These are phyloP conservation scores for Biston stratarius DNA, from an alignment of 2,888 invertebrate species.

Conservation along the genomic window DNA sequence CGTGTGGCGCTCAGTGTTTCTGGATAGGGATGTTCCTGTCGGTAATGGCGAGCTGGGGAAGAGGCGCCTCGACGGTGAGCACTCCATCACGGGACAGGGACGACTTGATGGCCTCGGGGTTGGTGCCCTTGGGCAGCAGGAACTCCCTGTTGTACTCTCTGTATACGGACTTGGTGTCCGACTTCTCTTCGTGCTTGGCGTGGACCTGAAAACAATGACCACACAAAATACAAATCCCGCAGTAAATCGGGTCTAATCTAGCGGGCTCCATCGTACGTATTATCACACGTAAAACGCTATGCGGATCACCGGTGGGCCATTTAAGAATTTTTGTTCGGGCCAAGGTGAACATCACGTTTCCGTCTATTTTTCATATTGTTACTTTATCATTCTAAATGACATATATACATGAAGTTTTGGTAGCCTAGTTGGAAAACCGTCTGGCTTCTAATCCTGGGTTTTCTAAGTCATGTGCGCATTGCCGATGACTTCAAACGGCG, in stretches of 20 bases:
- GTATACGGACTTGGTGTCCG: constrained; percentile 98
- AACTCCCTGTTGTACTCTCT: constrained; percentile 99
- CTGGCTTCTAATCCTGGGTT: too few relatives aligned
- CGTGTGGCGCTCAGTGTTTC: constrained; percentile 74
- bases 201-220: constrained; percentile 90
- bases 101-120: constrained; percentile 98
- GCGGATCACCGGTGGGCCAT: too few relatives aligned
- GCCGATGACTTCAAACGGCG: too few relatives aligned
- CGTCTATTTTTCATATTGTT: too few relatives aligned
- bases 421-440: too few relatives aligned
- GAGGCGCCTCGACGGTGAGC: constrained; percentile 97
- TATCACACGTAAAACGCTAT: too few relatives aligned
- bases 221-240: background rate
- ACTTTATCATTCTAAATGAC: too few relatives aligned
- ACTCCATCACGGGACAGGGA: constrained; percentile 98
- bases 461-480: too few relatives aligned
- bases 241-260: background rate
- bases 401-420: too few relatives aligned
- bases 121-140: constrained; percentile 97
- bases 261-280: too few relatives aligned
- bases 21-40: constrained; percentile 95
- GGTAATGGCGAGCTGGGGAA: constrained; percentile 94
- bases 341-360: too few relatives aligned
- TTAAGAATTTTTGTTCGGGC: too few relatives aligned
- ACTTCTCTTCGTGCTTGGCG: constrained; percentile 99